These are phyloP conservation scores for Andrena marginata DNA, from an alignment of 2,888 invertebrate genomes.

Conservation along the genomic window DNA sequence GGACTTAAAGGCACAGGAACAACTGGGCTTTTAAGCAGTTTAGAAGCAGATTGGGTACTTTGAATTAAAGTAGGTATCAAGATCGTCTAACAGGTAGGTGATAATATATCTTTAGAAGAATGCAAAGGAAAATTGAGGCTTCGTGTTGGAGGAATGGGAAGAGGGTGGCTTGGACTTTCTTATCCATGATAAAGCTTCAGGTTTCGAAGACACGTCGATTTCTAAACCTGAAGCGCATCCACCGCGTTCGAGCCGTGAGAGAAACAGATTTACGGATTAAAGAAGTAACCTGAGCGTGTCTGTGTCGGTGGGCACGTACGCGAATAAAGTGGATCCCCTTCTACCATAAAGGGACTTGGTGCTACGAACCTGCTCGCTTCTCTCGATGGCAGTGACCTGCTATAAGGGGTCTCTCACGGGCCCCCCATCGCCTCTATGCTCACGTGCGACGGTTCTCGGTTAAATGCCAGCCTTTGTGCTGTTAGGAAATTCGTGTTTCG, in stretches of 20 bases:
- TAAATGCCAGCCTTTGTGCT: slow-evolving; percentile 65
- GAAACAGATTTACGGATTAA: slow-evolving; percentile 54
- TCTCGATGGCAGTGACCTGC: slow-evolving; percentile 79
- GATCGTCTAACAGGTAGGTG: no score
- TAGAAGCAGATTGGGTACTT: no score
- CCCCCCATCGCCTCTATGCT: slow-evolving; percentile 54
- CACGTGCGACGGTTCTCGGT: slow-evolving; percentile 61
- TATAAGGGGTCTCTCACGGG: slow-evolving; percentile 61
- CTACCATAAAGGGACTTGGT: slow-evolving; percentile 76
- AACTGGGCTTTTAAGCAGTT: no score
- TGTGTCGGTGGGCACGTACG: slow-evolving; percentile 41
- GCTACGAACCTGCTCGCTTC: slow-evolving; percentile 74
- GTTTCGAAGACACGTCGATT: slow-evolving; percentile 8
- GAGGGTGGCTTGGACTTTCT: background rate
- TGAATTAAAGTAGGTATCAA: no score
- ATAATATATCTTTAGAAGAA: no score
- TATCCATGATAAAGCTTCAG: background rate
- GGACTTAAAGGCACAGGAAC: no score
- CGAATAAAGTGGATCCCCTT: slow-evolving; percentile 68
- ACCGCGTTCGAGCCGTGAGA: slow-evolving; percentile 36
- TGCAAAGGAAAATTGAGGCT: no score
- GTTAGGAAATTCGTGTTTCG: slow-evolving; percentile 39
- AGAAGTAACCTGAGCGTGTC: slow-evolving; percentile 33
- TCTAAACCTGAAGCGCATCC: background rate
- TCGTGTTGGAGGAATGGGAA: no score